Evolutionary conservation across 2,888 invertebrate species (phyloP).

Genomic region (Agrotis ipsilon): DNA sequence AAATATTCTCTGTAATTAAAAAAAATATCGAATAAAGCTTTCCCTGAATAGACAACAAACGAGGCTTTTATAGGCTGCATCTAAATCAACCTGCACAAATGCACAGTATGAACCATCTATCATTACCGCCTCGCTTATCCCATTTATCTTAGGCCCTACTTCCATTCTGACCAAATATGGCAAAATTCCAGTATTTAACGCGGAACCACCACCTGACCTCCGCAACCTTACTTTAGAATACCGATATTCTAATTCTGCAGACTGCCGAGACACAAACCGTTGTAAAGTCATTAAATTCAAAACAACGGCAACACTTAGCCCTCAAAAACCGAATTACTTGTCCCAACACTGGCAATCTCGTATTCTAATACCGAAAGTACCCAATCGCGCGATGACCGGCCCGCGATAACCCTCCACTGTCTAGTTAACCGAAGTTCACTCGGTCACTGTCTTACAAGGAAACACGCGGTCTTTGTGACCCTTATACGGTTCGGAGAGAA

Average conservation of each 20-base stretch:
- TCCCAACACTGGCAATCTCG: constrained; percentile 58
- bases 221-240: constrained; percentile 16
- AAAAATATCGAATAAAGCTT: neutral
- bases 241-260: constrained; percentile 37
- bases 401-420: constrained; percentile 79
- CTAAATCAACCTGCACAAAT: neutral
- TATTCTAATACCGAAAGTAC: constrained; percentile 58
- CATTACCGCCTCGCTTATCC: neutral
- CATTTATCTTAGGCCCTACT: constrained; percentile 10
- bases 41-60: neutral
- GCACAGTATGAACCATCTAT: neutral
- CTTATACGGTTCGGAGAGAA: constrained; percentile 80
- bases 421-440: constrained; percentile 79
- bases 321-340: constrained; percentile 49
- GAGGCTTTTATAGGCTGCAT: neutral
- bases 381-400: constrained; percentile 74
- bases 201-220: constrained; percentile 20
- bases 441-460: constrained; percentile 81
- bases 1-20: too few relatives aligned
- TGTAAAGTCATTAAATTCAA: constrained; percentile 41
- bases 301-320: constrained; percentile 32
- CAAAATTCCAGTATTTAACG: constrained; percentile 27
- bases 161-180: constrained; percentile 22
- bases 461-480: constrained; percentile 76
- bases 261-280: constrained; percentile 33